Conservation (phyloP, 2,113 vertebrate genomes). For the Cyprinus carpio region DNA sequence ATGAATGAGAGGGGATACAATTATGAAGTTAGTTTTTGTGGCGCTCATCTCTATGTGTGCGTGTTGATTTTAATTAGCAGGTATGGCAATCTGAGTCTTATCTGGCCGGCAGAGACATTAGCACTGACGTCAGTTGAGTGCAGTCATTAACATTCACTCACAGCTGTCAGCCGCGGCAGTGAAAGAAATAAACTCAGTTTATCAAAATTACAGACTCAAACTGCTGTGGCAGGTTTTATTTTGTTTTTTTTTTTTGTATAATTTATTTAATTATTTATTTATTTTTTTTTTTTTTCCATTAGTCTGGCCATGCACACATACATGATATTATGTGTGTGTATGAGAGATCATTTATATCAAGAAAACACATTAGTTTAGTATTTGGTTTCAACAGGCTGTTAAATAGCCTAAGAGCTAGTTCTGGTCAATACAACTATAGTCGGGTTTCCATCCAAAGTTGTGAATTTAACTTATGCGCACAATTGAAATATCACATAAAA, state of each 20-base stretch:
- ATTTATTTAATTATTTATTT: too few species aligned
- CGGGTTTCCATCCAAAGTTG: too few species aligned
- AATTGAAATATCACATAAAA: too few species aligned
- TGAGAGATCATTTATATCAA: background rate
- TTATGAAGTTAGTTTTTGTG: constrained; percentile 30
- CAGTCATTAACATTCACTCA: constrained; percentile 13
- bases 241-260: too few species aligned
- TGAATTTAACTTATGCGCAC: too few species aligned
- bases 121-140: background rate
- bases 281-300: background rate
- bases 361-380: background rate
- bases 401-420: background rate
- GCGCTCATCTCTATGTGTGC: constrained; percentile 10
- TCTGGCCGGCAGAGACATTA: constrained; percentile 13
- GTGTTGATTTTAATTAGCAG: constrained; percentile 62
- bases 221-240: background rate
- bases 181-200: constrained; percentile 20
- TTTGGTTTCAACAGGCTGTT: background rate
- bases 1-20: constrained; percentile 35
- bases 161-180: background rate
- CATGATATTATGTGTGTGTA: background rate
- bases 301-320: background rate
- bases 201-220: constrained; percentile 24
- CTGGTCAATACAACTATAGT: background rate
- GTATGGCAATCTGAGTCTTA: constrained; percentile 51